Evolutionary conservation across 92 coral and sea anemone species (phyloP).

Genomic region (Micromussa lordhowensis): DNA sequence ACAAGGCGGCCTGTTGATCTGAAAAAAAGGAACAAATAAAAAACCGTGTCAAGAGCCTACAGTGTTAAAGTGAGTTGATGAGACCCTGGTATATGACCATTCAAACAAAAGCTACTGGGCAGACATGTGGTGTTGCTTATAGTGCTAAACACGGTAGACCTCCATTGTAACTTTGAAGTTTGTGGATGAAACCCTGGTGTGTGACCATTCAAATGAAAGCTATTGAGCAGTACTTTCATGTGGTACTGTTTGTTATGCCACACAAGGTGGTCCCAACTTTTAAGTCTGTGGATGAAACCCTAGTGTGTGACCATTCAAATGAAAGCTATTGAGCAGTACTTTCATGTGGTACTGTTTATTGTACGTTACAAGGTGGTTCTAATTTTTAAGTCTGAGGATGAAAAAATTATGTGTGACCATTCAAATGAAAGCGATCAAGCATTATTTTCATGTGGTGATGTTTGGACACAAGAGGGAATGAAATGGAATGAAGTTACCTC

Average conservation of each 20-base stretch:
- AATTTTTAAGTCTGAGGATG: not conserved
- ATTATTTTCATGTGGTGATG: not conserved
- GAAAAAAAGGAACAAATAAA: not conserved
- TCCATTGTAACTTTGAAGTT: not conserved
- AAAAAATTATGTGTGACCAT: not conserved
- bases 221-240: not conserved
- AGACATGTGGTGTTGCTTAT: not conserved
- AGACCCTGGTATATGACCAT: not conserved
- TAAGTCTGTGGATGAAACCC: too few relatives aligned
- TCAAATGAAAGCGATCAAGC: not conserved
- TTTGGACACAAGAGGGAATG: not conserved
- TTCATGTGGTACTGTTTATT: too few relatives aligned
- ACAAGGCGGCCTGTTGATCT: constrained; percentile 12
- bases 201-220: not conserved
- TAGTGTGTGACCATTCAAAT: too few relatives aligned
- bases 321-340: too few relatives aligned
- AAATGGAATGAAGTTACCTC: not conserved
- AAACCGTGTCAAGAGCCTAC: not conserved
- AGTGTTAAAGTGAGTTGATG: not conserved
- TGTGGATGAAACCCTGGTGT: not conserved
- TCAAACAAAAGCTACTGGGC: not conserved
- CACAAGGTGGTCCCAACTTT: too few relatives aligned
- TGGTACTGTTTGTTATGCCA: not conserved
- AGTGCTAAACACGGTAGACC: not conserved
- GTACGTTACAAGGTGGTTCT: too few relatives aligned